Conservation (phyloP, 1,140 invertebrate genomes). For the Cheumatopsyche charites region DNA sequence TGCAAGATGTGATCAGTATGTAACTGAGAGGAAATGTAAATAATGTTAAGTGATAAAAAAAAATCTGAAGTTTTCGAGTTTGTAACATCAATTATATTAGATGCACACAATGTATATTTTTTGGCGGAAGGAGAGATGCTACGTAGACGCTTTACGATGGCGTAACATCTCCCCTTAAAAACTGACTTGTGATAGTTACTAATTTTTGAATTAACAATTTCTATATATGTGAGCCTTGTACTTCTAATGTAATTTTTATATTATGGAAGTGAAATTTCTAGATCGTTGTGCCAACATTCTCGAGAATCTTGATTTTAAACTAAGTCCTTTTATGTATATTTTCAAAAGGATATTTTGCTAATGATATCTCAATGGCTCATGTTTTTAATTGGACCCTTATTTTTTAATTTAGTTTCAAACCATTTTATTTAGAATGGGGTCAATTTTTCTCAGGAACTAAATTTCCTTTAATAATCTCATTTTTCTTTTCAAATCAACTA, state of each 20-base stretch:
- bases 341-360: too few species aligned
- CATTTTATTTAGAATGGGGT: too few species aligned
- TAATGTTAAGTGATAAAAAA: constrained; percentile 10
- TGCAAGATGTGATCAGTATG: not conserved
- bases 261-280: too few species aligned
- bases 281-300: too few species aligned
- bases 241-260: not conserved
- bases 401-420: too few species aligned
- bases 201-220: constrained; percentile 7
- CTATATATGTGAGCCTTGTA: constrained; percentile 4
- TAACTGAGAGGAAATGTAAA: constrained; percentile 7
- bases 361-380: too few species aligned
- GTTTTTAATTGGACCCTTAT: too few species aligned
- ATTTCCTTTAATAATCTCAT: too few species aligned
- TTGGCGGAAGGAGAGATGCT: not conserved
- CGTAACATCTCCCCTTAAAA: not conserved
- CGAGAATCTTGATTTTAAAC: too few species aligned
- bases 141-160: not conserved
- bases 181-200: constrained; percentile 22
- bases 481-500: too few species aligned
- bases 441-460: too few species aligned
- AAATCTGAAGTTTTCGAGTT: not conserved
- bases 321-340: too few species aligned
- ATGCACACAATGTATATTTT: constrained; percentile 7
- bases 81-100: not conserved